Conservation (phyloP, 2,888 invertebrate species). For the Cybosia mesomella region DNA sequence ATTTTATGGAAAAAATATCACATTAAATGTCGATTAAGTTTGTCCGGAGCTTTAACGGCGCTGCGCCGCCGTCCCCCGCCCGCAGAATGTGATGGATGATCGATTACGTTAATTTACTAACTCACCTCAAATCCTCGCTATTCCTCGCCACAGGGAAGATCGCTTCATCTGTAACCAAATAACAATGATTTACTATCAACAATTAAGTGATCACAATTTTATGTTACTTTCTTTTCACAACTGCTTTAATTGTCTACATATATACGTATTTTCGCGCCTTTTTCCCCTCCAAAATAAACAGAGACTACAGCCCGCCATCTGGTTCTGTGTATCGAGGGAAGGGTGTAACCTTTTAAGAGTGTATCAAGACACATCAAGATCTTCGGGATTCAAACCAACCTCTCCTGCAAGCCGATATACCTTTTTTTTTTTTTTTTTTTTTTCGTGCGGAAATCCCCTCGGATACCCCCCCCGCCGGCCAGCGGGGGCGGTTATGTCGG, state of each 20-base stretch:
- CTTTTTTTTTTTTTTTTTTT: no score
- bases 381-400: neutral
- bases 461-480: no score
- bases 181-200: slow-evolving; percentile 20
- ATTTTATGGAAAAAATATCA: slow-evolving; percentile 49
- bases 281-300: neutral
- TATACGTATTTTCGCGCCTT: neutral
- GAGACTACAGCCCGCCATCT: neutral
- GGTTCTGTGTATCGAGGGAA: neutral
- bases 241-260: no score
- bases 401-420: neutral
- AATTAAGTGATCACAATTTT: neutral
- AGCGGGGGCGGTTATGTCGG: no score
- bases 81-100: slow-evolving; percentile 40
- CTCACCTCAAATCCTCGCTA: slow-evolving; percentile 77
- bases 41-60: slow-evolving; percentile 32
- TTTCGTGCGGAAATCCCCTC: no score
- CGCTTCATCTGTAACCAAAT: slow-evolving; percentile 69
- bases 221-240: neutral
- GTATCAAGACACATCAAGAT: no score
- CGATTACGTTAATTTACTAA: slow-evolving; percentile 54
- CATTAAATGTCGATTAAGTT: slow-evolving; percentile 66
- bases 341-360: neutral
- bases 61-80: slow-evolving; percentile 8
- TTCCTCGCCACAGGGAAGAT: slow-evolving; percentile 49